Evolutionary conservation across 2,113 vertebrate genomes (phyloP).

Genomic region (Pipa parva): DNA sequence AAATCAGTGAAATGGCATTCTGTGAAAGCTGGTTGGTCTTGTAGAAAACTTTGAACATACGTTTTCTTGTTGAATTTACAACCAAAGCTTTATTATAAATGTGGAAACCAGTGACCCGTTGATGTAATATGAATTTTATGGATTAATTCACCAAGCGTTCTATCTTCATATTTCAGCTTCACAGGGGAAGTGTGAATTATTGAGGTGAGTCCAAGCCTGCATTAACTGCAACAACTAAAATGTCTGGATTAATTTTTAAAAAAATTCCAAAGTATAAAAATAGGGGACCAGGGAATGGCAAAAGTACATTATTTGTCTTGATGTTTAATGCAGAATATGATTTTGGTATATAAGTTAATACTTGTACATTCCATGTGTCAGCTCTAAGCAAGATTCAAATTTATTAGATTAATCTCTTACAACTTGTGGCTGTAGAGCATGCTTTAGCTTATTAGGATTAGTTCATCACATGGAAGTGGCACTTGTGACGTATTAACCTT

Average conservation of each 20-base stretch:
- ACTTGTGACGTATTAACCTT: too few species aligned
- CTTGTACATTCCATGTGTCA: conserved; percentile 35
- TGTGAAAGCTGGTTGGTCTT: too few species aligned
- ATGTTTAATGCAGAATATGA: conserved; percentile 35
- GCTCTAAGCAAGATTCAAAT: conserved; percentile 33
- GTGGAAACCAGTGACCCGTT: conserved; percentile 39
- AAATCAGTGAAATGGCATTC: too few species aligned
- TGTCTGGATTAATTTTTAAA: conserved; percentile 38
- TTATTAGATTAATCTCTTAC: conserved; percentile 30
- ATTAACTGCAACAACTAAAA: conserved; percentile 20
- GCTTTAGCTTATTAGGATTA: conserved; percentile 30
- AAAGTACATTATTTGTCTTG: conserved; percentile 18
- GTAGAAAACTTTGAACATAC: not conserved
- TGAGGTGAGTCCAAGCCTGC: conserved; percentile 46
- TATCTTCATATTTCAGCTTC: conserved; percentile 42
- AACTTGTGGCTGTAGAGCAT: conserved; percentile 16
- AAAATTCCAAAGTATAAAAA: conserved; percentile 1
- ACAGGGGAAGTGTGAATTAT: conserved; percentile 33
- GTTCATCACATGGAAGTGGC: conserved; percentile 17
- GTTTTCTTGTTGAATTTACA: conserved; percentile 23
- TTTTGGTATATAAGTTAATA: conserved; percentile 27
- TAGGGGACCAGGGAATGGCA: conserved; percentile 7
- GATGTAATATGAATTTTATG: conserved; percentile 39
- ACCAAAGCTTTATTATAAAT: conserved; percentile 23
- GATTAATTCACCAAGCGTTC: conserved; percentile 46